Conservation (phyloP, 2,888 invertebrate species). For the Andrena marginata region DNA sequence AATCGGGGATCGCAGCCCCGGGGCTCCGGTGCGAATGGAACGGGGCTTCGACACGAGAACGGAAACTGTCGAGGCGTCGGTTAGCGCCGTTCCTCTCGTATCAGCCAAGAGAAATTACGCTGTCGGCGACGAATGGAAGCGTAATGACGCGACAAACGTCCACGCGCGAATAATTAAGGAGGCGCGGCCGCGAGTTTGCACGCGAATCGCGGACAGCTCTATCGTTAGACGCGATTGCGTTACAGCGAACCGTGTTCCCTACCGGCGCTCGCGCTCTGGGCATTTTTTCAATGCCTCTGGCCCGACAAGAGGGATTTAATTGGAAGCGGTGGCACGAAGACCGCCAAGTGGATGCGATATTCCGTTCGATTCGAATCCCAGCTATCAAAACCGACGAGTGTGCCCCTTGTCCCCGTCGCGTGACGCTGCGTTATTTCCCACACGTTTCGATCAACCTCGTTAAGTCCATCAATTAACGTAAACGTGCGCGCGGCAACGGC, state of each 20-base stretch:
- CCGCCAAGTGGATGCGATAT: no score
- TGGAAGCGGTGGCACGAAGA: no score
- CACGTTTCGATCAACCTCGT: not conserved
- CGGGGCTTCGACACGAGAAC: not conserved
- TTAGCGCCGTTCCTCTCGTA: constrained; percentile 10
- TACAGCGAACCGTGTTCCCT: constrained; percentile 5
- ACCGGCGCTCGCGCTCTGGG: constrained; percentile 9
- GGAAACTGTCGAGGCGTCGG: not conserved
- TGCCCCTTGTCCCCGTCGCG: no score
- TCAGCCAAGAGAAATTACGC: constrained; percentile 27
- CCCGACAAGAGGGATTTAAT: no score
- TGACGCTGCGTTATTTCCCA: not conserved
- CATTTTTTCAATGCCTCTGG: no score
- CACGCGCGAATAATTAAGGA: constrained; percentile 44
- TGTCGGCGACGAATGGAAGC: constrained; percentile 21
- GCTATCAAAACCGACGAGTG: no score
- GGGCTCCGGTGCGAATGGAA: not conserved
- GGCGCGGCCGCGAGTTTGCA: constrained; percentile 19
- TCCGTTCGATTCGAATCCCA: no score
- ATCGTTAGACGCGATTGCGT: constrained; percentile 31
- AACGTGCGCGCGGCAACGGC: not conserved
- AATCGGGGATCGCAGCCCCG: constrained; percentile 34
- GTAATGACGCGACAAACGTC: constrained; percentile 45
- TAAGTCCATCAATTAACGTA: constrained; percentile 2
- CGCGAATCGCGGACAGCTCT: constrained; percentile 18